Evolutionary conservation across 2,888 invertebrate species (phyloP).

Genomic region (Idaea straminata): DNA sequence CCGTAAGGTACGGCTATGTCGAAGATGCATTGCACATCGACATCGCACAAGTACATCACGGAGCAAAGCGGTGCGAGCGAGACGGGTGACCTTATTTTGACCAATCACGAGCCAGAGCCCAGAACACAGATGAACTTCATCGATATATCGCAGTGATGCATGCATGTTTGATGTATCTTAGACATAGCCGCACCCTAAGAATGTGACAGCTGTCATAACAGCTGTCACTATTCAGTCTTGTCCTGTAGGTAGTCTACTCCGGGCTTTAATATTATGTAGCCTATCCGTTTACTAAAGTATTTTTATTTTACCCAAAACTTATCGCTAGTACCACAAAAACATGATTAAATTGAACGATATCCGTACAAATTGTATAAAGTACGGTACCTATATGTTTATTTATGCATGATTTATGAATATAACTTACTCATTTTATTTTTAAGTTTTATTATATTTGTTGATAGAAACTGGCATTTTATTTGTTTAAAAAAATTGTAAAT

Average conservation of each 20-base stretch:
- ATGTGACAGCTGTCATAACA: background rate
- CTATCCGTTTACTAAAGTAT: background rate
- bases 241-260: background rate
- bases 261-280: background rate
- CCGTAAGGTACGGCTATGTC: too few species aligned
- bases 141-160: too few species aligned
- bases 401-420: conserved; percentile 55
- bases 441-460: conserved; percentile 64
- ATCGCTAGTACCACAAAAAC: conserved; percentile 17
- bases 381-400: conserved; percentile 33
- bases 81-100: too few species aligned
- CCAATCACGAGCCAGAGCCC: too few species aligned
- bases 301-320: background rate
- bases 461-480: conserved; percentile 71
- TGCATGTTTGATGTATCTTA: too few species aligned
- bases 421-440: conserved; percentile 69
- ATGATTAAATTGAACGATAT: conserved; percentile 16
- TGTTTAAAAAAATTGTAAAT: conserved; percentile 73
- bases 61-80: too few species aligned
- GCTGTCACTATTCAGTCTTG: background rate
- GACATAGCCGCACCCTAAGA: too few species aligned
- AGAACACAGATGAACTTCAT: too few species aligned
- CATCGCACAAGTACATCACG: too few species aligned
- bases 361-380: conserved; percentile 54
- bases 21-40: too few species aligned